Evolutionary conservation across 92 coral and sea anemone species (phyloP).

Genomic region (Umimayanthus kanabou): DNA sequence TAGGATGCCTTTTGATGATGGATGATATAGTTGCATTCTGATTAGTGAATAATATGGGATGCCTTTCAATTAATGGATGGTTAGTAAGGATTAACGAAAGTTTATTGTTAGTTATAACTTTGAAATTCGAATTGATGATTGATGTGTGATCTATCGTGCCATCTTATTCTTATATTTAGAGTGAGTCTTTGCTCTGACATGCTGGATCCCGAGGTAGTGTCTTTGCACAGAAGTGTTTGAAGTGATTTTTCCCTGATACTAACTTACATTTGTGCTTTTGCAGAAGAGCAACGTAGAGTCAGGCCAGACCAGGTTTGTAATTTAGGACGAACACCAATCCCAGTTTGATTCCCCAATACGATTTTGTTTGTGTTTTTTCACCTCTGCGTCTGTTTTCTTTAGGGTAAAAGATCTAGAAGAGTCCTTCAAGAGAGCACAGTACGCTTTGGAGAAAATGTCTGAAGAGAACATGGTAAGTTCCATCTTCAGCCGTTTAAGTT

Average conservation of each 20-base stretch:
- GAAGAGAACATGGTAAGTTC: conserved; percentile 85
- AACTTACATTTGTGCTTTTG: background rate
- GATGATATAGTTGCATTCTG: background rate
- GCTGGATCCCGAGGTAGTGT: too few species aligned
- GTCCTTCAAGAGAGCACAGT: conserved; percentile 80
- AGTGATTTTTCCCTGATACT: background rate
- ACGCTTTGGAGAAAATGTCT: conserved; percentile 81
- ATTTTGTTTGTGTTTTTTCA: background rate
- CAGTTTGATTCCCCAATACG: background rate
- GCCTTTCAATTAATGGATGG: too few species aligned
- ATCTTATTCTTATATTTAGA: too few species aligned
- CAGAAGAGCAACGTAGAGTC: conserved; percentile 83
- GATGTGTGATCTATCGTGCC: background rate
- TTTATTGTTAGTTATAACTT: background rate
- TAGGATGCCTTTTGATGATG: background rate
- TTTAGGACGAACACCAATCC: background rate
- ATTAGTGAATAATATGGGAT: background rate
- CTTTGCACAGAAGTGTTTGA: too few species aligned
- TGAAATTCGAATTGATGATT: background rate
- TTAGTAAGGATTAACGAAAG: too few species aligned
- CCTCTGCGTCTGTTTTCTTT: background rate
- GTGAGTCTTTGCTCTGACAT: too few species aligned
- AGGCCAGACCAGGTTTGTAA: conserved; percentile 56
- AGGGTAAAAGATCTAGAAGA: conserved; percentile 87
- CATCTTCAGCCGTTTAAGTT: background rate